Evolutionary conservation across 2,113 vertebrate genomes (phyloP).

Genomic region (Terrapene triunguis): DNA sequence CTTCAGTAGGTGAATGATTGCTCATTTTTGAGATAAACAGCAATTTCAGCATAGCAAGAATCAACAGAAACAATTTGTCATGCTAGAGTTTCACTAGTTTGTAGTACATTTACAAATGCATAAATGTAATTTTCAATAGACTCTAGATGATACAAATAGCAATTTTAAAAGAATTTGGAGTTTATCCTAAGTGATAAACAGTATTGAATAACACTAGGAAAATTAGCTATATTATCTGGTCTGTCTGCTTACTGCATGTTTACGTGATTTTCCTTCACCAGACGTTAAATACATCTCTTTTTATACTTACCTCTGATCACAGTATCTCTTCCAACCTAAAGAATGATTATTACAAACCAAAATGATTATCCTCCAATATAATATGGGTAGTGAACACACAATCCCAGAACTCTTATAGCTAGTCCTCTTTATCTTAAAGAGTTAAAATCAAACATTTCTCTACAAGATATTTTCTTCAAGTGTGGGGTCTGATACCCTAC

Average conservation of each 20-base stretch:
- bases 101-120: background rate
- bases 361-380: background rate
- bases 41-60: background rate
- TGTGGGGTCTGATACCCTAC: background rate
- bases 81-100: background rate
- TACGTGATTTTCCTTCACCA: slow-evolving; percentile 15
- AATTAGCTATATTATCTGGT: background rate
- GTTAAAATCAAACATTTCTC: background rate
- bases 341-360: background rate
- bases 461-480: background rate
- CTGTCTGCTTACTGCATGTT: background rate
- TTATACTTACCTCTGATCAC: background rate
- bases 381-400: background rate
- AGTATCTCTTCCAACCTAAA: background rate
- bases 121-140: background rate
- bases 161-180: slow-evolving; percentile 9
- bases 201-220: background rate
- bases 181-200: slow-evolving; percentile 9
- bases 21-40: background rate
- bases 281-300: background rate
- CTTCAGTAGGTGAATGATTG: background rate
- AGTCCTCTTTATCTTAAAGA: background rate
- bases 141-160: background rate
- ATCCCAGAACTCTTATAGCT: background rate
- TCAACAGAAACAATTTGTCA: background rate